phyloP scores from a whole-genome alignment of 2,113 vertebrate species.

The Apteryx owenii region DNA sequence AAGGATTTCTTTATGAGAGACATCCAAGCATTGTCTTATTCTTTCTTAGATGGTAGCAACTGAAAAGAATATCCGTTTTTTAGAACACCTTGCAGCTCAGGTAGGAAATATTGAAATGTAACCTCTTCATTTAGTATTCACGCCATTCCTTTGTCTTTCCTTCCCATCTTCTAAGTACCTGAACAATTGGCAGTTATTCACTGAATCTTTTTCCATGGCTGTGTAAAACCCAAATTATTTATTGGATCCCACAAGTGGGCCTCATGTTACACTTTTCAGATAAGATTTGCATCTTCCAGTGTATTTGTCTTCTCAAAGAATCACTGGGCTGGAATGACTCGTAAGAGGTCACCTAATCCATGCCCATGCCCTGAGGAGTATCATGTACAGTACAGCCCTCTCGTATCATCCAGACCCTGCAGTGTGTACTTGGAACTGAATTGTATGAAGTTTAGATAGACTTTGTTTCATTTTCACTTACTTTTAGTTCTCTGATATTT shows the following conservation, averaged over 20 bases:
- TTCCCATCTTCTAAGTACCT: not conserved
- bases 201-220: not conserved
- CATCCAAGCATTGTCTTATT: not conserved
- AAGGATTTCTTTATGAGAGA: slow-evolving; percentile 50
- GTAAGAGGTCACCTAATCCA: slow-evolving; percentile 41
- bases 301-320: slow-evolving; percentile 50
- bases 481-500: not conserved
- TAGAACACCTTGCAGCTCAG: not conserved
- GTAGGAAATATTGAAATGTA: not conserved
- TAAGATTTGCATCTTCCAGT: slow-evolving; percentile 26
- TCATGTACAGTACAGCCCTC: not conserved
- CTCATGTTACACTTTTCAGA: slow-evolving; percentile 26
- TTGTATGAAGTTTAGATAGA: not conserved
- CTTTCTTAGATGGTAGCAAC: not conserved
- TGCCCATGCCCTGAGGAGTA: not conserved
- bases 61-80: not conserved
- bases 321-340: slow-evolving; percentile 42
- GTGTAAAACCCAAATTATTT: not conserved
- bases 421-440: not conserved
- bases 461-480: not conserved
- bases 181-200: not conserved
- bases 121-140: not conserved
- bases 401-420: not conserved
- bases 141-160: not conserved
- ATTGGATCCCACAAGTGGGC: not conserved